These are phyloP conservation scores for Clanis bilineata DNA, from an alignment of 2,888 invertebrate genomes.

Conservation along the genomic window DNA sequence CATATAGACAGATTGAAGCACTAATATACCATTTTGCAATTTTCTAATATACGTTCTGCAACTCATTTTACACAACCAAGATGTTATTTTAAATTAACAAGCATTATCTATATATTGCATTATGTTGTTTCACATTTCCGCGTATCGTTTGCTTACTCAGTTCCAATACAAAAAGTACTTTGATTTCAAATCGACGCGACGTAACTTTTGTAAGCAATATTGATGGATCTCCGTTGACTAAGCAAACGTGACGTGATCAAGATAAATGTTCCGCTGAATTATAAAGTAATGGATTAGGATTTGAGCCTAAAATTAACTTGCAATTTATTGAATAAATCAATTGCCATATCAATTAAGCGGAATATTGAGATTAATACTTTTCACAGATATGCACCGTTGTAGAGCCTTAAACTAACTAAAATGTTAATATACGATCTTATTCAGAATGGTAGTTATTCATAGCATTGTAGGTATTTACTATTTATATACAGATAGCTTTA, in stretches of 20 bases:
- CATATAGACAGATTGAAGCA: too few species aligned
- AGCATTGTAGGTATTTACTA: too few species aligned
- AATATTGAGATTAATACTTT: too few species aligned
- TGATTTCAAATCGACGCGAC: background rate
- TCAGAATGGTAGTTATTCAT: too few species aligned
- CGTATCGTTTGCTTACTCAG: slow-evolving; percentile 1
- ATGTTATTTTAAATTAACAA: slow-evolving; percentile 5
- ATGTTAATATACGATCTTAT: too few species aligned
- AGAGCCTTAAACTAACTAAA: too few species aligned
- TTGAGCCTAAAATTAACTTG: background rate
- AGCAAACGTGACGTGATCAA: slow-evolving; percentile 5
- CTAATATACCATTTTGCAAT: background rate
- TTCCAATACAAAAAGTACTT: background rate
- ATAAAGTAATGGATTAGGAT: background rate
- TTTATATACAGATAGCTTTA: too few species aligned
- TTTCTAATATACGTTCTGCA: background rate
- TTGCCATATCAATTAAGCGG: too few species aligned
- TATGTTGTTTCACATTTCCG: background rate
- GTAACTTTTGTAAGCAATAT: background rate
- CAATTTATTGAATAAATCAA: background rate
- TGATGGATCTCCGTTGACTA: slow-evolving; percentile 1
- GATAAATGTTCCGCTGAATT: background rate
- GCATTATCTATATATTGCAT: slow-evolving; percentile 12
- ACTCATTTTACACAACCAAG: background rate
- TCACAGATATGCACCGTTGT: too few species aligned